These are phyloP conservation scores for Ameiurus melas DNA, from an alignment of 2,113 vertebrate species.

Conservation along the genomic window DNA sequence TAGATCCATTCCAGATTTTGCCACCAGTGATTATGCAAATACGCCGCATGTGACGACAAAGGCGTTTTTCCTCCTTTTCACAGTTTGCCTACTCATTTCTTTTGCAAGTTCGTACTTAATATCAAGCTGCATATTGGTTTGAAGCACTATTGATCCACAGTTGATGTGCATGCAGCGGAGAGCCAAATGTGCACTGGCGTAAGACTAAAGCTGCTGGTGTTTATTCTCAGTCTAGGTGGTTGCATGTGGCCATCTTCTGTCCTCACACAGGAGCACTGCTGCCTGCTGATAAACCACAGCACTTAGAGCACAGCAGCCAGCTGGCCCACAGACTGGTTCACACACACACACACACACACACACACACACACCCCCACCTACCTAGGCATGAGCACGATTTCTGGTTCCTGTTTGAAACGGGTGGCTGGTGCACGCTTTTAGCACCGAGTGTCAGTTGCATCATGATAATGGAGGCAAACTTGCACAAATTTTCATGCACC, in stretches of 20 bases:
- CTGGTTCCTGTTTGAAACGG: neutral
- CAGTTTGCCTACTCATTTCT: neutral
- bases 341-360: no score
- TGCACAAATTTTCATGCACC: neutral
- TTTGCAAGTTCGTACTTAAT: neutral
- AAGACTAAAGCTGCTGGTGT: neutral
- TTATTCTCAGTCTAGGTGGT: slow-evolving; percentile 11
- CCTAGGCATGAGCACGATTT: no score
- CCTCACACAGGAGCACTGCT: slow-evolving; percentile 30
- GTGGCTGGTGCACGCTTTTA: neutral
- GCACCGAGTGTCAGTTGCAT: neutral
- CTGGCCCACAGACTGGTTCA: neutral
- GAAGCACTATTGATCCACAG: slow-evolving; percentile 6
- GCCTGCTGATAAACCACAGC: slow-evolving; percentile 24
- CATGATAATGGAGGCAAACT: neutral
- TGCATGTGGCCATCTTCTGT: slow-evolving; percentile 4
- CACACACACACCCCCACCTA: no score
- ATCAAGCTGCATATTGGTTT: neutral
- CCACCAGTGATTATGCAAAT: slow-evolving; percentile 20
- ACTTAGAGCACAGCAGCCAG: neutral
- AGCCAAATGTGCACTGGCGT: neutral
- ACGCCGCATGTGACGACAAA: neutral
- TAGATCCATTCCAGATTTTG: neutral
- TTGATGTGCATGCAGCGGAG: neutral
- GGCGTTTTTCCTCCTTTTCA: neutral